Conservation (phyloP, 2,113 vertebrate genomes). For the Paedocypris sp. region DNA sequence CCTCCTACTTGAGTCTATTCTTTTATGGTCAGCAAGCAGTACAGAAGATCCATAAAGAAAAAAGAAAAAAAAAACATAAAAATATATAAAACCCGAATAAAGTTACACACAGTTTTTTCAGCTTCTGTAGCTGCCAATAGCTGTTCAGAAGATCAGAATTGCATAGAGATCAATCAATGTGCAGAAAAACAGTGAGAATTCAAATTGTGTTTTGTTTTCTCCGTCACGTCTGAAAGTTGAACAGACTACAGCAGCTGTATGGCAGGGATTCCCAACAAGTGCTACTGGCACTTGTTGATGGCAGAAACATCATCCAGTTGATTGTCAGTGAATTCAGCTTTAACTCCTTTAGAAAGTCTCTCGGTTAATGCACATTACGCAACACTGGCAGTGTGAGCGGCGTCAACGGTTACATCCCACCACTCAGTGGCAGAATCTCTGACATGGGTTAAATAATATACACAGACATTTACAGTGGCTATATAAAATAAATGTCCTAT, state of each 20-base stretch:
- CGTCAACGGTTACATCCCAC: conserved; percentile 41
- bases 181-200: conserved; percentile 7
- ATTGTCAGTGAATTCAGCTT: conserved; percentile 45
- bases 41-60: conserved; percentile 32
- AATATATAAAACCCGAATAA: conserved; percentile 31
- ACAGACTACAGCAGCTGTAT: conserved; percentile 37
- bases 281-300: conserved; percentile 15
- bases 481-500: conserved; percentile 38
- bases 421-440: conserved; percentile 65
- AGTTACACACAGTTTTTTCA: conserved; percentile 35
- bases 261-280: conserved; percentile 30
- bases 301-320: conserved; percentile 39
- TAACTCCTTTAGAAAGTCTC: conserved; percentile 32
- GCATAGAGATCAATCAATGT: conserved; percentile 50
- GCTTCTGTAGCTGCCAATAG: conserved; percentile 28
- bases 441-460: conserved; percentile 49
- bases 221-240: conserved; percentile 8
- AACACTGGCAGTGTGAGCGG: conserved; percentile 37
- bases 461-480: conserved; percentile 58
- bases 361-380: conserved; percentile 43
- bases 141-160: conserved; percentile 32
- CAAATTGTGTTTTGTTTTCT: too few relatives aligned
- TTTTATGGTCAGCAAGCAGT: conserved; percentile 36
- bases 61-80: conserved; percentile 22
- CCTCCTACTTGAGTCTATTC: conserved; percentile 26